A percentile compares a stretch with the other conserved stretches of the same genome.
Conservation (phyloP, 2,797 vertebrate species). For the Gila robusta region DNA sequence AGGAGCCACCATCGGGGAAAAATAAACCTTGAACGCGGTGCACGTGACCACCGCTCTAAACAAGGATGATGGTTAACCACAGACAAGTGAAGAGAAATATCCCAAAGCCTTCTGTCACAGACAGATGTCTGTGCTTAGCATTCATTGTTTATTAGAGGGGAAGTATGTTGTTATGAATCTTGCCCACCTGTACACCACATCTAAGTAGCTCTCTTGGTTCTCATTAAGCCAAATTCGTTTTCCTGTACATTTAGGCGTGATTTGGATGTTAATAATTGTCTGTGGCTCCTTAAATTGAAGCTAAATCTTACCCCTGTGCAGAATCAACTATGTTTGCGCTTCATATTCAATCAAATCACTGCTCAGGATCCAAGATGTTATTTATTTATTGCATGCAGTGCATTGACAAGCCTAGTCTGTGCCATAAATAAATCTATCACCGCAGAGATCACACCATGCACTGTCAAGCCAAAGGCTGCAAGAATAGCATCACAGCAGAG, state of each 20-base stretch:
- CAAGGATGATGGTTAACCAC: conserved; percentile 54
- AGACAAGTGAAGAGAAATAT: conserved; percentile 44
- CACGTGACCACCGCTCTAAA: conserved; percentile 47
- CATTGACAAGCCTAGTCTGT: conserved; percentile 60
- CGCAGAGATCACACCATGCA: conserved; percentile 51
- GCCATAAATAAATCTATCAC: conserved; percentile 44
- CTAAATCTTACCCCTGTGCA: not conserved
- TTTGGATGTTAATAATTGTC: not conserved
- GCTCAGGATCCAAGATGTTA: not conserved
- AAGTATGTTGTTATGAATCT: conserved; percentile 56
- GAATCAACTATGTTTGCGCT: not conserved
- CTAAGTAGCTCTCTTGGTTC: conserved; percentile 18
- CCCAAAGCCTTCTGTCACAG: conserved; percentile 45
- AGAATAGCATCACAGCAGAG: conserved; percentile 63
- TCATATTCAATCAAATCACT: conserved; percentile 1
- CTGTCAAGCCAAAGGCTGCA: conserved; percentile 60
- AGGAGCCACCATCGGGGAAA: conserved; percentile 47
- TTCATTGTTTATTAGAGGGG: conserved; percentile 67
- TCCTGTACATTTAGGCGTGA: not conserved
- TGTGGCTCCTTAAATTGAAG: not conserved
- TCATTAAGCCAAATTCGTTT: conserved; percentile 53
- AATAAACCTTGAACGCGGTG: conserved; percentile 46
- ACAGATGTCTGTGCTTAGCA: conserved; percentile 63
- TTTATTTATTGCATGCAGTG: conserved; percentile 27
- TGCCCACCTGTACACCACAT: conserved; percentile 40